Conservation (phyloP, 53 echinoderm and acorn worm genomes). For the Temnopleurus reevesii region DNA sequence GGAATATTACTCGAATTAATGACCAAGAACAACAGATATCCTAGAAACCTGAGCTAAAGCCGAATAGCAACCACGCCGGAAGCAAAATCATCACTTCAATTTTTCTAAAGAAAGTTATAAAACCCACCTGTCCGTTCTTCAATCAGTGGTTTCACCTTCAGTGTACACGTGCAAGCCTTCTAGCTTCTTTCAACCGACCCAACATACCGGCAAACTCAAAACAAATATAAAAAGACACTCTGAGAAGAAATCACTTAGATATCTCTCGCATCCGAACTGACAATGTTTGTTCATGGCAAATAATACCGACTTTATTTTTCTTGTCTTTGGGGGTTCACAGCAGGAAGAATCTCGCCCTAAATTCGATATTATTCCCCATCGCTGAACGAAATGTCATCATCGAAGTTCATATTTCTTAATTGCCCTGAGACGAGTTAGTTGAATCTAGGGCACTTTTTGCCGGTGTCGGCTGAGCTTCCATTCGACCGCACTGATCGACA, state of each 20-base stretch:
- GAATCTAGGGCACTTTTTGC: neutral
- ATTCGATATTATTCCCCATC: neutral
- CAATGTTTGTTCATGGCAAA: slow-evolving; percentile 3
- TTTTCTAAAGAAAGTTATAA: neutral
- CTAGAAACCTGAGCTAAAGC: neutral
- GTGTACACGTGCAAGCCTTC: neutral
- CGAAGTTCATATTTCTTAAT: slow-evolving; percentile 1
- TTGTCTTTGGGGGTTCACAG: neutral
- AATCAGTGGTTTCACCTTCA: neutral
- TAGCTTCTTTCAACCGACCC: neutral
- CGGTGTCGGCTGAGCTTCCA: neutral
- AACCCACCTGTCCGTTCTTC: neutral
- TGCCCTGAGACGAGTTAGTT: neutral
- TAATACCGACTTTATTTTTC: slow-evolving; percentile 15
- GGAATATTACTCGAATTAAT: neutral
- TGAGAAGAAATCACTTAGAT: slow-evolving; percentile 29
- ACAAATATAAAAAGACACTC: slow-evolving; percentile 9
- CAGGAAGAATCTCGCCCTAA: slow-evolving; percentile 3
- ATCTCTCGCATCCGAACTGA: neutral
- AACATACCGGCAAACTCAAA: neutral
- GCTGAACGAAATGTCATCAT: slow-evolving; percentile 8
- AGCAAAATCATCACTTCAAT: slow-evolving; percentile 6
- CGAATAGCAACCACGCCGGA: neutral
- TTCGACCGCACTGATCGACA: neutral
- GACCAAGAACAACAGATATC: slow-evolving; percentile 19